phyloP scores from a whole-genome alignment of 2,888 invertebrate species.

The Drosophila infuscata region DNA sequence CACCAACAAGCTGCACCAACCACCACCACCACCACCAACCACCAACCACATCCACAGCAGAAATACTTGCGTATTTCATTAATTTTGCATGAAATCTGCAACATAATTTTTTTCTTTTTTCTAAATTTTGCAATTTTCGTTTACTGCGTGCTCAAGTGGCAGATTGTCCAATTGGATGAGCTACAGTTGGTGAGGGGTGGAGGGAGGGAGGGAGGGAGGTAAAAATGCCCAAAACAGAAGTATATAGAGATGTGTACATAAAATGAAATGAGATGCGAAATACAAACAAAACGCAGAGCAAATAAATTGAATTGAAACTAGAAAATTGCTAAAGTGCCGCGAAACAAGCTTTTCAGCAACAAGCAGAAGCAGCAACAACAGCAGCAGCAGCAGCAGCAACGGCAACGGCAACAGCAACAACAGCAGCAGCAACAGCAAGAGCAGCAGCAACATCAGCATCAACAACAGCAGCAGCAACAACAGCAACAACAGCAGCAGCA shows the following conservation, averaged over 20 bases:
- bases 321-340: constrained; percentile 47
- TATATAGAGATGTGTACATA: constrained; percentile 1
- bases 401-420: neutral
- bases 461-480: constrained; percentile 8
- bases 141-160: constrained; percentile 73
- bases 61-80: constrained; percentile 69
- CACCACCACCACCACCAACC: constrained; percentile 2
- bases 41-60: constrained; percentile 14
- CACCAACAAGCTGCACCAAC: constrained; percentile 9
- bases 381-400: constrained; percentile 1
- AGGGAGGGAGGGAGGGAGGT: too few relatives aligned
- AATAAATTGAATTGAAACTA: constrained; percentile 60
- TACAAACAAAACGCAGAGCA: constrained; percentile 26
- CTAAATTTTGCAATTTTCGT: constrained; percentile 40
- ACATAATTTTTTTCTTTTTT: constrained; percentile 25
- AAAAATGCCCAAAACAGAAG: constrained; percentile 10
- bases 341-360: constrained; percentile 15
- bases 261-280: constrained; percentile 10
- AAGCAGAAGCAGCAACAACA: neutral
- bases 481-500: neutral
- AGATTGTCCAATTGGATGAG: constrained; percentile 48
- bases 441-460: constrained; percentile 10
- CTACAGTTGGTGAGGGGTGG: too few relatives aligned
- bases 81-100: constrained; percentile 69
- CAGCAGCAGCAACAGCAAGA: neutral